These are phyloP conservation scores for Panagrolaimus sp. DNA, from an alignment of 1,140 invertebrate genomes.

Conservation along the genomic window DNA sequence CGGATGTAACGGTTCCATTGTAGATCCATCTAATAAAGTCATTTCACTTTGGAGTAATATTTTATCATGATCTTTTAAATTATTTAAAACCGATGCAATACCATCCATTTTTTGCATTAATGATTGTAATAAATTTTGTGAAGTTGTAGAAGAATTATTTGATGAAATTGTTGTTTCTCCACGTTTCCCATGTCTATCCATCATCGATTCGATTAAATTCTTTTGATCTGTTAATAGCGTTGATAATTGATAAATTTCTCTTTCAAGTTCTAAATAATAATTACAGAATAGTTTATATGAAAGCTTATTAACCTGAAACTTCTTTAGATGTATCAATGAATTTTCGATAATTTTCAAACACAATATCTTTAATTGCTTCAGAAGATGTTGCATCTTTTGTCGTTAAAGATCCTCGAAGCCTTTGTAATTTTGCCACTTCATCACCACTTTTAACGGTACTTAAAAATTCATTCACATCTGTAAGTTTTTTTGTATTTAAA, in stretches of 20 bases:
- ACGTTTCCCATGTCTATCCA: conserved; percentile 55
- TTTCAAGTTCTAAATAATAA: conserved; percentile 76
- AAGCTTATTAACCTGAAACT: too few species aligned
- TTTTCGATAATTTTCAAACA: conserved; percentile 56
- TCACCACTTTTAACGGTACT: conserved; percentile 39
- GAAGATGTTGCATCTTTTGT: conserved; percentile 39
- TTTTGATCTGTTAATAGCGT: conserved; percentile 90
- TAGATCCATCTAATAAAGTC: conserved; percentile 44
- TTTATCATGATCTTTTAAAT: conserved; percentile 41
- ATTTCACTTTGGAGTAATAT: conserved; percentile 51
- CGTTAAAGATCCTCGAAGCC: conserved; percentile 40
- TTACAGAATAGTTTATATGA: too few species aligned
- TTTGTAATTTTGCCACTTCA: conserved; percentile 39
- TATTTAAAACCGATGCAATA: conserved; percentile 53
- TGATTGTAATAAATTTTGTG: conserved; percentile 62
- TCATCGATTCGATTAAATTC: conserved; percentile 72
- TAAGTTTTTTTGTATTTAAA: conserved; percentile 17
- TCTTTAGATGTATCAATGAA: conserved; percentile 57
- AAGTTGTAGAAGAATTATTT: conserved; percentile 60
- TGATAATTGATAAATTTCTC: conserved; percentile 96
- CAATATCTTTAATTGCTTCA: conserved; percentile 54
- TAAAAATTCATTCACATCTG: conserved; percentile 44
- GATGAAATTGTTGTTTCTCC: conserved; percentile 65
- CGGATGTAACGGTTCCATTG: conserved; percentile 51
- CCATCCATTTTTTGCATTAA: conserved; percentile 63